phyloP scores from a whole-genome alignment of 35 echinoderm and acorn worm genomes.

The Apostichopus japonicus region DNA sequence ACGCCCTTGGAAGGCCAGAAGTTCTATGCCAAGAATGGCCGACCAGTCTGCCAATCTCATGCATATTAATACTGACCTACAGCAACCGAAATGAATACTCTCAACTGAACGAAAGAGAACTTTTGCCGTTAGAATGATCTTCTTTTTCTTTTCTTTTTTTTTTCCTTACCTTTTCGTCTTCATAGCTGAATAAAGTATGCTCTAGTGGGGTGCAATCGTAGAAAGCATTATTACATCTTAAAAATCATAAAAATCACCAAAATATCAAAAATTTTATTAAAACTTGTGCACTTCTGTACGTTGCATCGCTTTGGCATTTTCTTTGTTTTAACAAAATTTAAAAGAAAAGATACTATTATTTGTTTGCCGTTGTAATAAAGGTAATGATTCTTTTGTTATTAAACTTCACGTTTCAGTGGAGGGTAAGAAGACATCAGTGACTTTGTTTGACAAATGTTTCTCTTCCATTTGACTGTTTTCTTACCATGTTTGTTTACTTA shows the following conservation, averaged over 20 bases:
- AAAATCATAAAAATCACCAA: no score
- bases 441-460: background rate
- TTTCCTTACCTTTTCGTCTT: background rate
- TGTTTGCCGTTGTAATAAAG: background rate
- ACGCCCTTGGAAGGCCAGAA: constrained; percentile 42
- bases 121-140: background rate
- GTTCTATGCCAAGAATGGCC: constrained; percentile 54
- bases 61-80: constrained; percentile 31
- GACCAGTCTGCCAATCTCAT: constrained; percentile 49
- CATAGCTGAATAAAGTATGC: background rate
- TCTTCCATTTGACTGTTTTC: background rate
- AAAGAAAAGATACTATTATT: no score
- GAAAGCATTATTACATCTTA: background rate
- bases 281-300: background rate
- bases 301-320: background rate
- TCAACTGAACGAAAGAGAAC: background rate
- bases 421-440: background rate
- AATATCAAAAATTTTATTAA: background rate
- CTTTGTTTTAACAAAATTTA: background rate
- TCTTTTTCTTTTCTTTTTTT: background rate
- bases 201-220: background rate
- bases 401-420: background rate
- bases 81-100: background rate
- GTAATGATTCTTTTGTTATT: background rate
- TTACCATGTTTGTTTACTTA: background rate